Conservation (phyloP, 2,113 vertebrate genomes). For the Bombycilla garrulus region DNA sequence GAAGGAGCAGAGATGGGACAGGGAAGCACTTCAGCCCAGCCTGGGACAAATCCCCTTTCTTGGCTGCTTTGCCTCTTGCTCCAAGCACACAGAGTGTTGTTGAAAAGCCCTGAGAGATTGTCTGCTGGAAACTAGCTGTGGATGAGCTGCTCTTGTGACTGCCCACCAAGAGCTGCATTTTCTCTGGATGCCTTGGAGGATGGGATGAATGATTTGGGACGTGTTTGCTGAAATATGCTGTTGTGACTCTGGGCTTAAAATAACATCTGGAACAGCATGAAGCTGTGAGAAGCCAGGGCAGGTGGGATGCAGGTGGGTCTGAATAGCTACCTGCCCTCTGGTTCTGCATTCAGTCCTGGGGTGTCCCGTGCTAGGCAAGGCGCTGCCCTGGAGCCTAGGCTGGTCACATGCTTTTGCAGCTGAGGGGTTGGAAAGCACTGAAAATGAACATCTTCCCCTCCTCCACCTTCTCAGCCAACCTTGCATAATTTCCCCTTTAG, state of each 20-base stretch:
- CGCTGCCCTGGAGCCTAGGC: background rate
- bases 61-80: background rate
- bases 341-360: background rate
- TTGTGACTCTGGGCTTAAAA: background rate
- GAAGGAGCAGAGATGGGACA: background rate
- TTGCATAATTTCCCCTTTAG: constrained; percentile 46
- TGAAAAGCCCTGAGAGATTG: background rate
- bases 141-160: background rate
- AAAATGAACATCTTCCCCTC: background rate
- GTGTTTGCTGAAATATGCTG: background rate
- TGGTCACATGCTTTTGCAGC: background rate
- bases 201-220: background rate
- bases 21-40: background rate
- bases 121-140: background rate
- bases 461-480: constrained; percentile 17
- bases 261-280: background rate
- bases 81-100: background rate
- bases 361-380: background rate
- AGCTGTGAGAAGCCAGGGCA: background rate
- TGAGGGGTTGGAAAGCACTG: background rate
- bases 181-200: background rate
- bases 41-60: background rate
- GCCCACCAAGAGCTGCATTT: background rate
- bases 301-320: background rate
- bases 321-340: background rate